Evolutionary conservation across 2,888 invertebrate genomes (phyloP).

Genomic region (Drosophila differens): DNA sequence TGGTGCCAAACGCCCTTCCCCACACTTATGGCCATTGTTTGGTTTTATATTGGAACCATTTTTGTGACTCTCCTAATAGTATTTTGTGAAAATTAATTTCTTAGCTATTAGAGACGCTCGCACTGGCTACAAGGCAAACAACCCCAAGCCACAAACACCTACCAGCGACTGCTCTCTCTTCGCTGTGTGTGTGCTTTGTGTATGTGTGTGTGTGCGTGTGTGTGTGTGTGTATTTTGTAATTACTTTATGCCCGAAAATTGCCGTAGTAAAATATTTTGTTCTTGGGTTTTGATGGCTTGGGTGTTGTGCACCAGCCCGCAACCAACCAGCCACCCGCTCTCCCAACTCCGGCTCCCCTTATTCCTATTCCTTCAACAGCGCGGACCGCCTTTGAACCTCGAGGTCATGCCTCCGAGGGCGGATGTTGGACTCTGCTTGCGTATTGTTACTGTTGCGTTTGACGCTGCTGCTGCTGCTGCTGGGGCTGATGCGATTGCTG

Average conservation of each 20-base stretch:
- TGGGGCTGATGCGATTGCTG: constrained; percentile 20
- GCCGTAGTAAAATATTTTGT: constrained; percentile 76
- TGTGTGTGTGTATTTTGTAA: constrained; percentile 66
- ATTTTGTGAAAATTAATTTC: constrained; percentile 78
- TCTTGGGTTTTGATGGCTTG: constrained; percentile 39
- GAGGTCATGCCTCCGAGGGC: constrained; percentile 42
- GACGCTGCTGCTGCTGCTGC: constrained; percentile 5
- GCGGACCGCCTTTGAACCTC: constrained; percentile 36
- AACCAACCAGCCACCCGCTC: not conserved
- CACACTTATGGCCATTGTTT: constrained; percentile 68
- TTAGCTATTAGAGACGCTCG: constrained; percentile 68
- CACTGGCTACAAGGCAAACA: not conserved
- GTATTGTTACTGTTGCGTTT: constrained; percentile 19
- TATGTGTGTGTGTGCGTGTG: constrained; percentile 38
- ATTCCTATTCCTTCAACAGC: not conserved
- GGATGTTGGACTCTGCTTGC: constrained; percentile 51
- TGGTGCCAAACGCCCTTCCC: not conserved
- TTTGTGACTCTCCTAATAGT: constrained; percentile 78
- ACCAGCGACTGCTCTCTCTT: not conserved
- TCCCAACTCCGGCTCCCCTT: not conserved
- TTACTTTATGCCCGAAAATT: constrained; percentile 77
- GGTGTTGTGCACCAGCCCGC: not conserved
- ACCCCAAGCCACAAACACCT: constrained; percentile 4
- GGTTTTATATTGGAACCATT: constrained; percentile 77
- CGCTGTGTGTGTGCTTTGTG: constrained; percentile 16